Base-by-base conservation (phyloP, 2,113 vertebrate species). In the Setophaga coronata region DNA sequence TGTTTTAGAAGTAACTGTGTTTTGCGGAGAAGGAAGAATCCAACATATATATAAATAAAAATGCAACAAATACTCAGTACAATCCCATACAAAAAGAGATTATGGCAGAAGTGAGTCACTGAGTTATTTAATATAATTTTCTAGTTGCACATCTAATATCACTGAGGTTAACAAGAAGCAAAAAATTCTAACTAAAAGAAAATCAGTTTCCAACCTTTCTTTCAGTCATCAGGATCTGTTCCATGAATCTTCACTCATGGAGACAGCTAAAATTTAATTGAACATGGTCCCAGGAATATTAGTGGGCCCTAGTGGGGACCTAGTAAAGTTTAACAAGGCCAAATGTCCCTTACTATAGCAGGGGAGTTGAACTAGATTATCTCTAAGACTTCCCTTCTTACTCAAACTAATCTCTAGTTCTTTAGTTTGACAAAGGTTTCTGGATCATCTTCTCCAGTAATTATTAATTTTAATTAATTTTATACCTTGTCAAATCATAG, bases 131-230 rank as follows among this genome's bases (percentile, higher is more conserved):
- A 29, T 33, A 87, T 9, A 0, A 25, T 58, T 85, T 73, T 60
- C 31, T 42, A 42, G 6, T 60, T 54, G 73, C 60, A 3, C 21
- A 24, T 31, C 7, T 79, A 8, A 50, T 62, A 74, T 7, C 14
- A 62, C 10, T 95, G 64, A 94, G 84, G 71, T 70, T 95, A 91
- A 85, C 45, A 92, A 60, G 45, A 93, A 93, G 24, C 31, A 42
- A 91, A 91, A 93, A 91, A 73, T 64, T 10, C 34, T 82, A 82
- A 82, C 92, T 34, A 82, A 53, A n/a, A 65, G n/a, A 84, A 87
- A 33, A 56, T 47, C 7, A 11, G 2, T 60, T 90, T 73, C 7
- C 17, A 53, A 19, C 4, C 15, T 36, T 69, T 29, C 25, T 58
- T 50, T 3, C 50, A 40, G 7, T 50, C 2, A 3, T 69, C 34